Evolutionary conservation across 2,113 vertebrate genomes (phyloP).

Genomic region (Camelus bactrianus): DNA sequence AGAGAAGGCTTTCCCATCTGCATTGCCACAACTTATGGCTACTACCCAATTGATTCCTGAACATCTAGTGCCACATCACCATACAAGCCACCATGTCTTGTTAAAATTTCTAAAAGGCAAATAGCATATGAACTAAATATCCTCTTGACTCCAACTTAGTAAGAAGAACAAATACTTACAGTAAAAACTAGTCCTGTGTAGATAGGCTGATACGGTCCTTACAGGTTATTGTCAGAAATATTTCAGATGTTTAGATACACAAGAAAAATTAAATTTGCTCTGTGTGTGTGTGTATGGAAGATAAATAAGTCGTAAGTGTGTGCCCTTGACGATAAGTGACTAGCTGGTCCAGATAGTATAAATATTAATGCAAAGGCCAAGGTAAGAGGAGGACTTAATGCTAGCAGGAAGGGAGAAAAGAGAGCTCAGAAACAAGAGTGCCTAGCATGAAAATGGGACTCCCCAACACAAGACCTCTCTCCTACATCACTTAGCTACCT

Average conservation of each 20-base stretch:
- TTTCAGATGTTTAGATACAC: neutral
- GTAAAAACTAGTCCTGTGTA: neutral
- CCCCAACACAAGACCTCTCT: neutral
- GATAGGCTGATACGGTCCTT: neutral
- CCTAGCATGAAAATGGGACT: neutral
- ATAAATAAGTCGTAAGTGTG: neutral
- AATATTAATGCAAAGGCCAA: constrained; percentile 19
- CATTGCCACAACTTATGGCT: neutral
- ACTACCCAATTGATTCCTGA: neutral
- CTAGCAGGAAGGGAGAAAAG: neutral
- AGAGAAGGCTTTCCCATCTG: neutral
- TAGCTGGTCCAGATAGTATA: neutral
- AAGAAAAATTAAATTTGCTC: constrained; percentile 2
- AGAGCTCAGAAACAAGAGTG: constrained; percentile 4
- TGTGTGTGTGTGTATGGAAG: neutral
- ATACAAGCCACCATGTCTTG: neutral
- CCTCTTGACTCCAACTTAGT: neutral
- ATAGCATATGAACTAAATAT: neutral
- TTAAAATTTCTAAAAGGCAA: constrained; percentile 18
- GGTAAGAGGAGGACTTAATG: neutral
- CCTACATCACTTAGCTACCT: neutral
- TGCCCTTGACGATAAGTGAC: neutral
- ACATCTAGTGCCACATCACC: neutral
- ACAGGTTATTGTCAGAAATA: neutral
- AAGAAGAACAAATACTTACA: neutral